Conservation (phyloP, 1,140 invertebrate species). For the Pomacea maculata region DNA sequence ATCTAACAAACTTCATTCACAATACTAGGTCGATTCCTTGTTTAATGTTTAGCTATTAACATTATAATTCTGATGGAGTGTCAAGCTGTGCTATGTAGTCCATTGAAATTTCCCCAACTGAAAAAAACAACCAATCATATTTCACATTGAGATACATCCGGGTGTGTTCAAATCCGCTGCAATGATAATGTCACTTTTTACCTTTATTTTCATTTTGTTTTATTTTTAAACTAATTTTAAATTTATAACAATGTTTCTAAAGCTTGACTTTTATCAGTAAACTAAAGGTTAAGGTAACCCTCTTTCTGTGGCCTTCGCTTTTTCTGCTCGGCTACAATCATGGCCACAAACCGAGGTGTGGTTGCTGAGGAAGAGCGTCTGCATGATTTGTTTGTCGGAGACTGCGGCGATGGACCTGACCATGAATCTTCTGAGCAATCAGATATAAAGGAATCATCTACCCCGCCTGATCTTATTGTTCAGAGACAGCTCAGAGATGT, state of each 20-base stretch:
- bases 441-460: neutral
- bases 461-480: constrained; percentile 4
- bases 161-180: neutral
- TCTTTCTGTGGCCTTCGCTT: neutral
- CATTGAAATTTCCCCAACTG: constrained; percentile 21
- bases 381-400: neutral
- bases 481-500: constrained; percentile 13
- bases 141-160: constrained; percentile 1
- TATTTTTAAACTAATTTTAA: neutral
- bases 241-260: neutral
- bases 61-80: too few relatives aligned
- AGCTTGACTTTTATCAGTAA: neutral
- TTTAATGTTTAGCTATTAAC: too few relatives aligned
- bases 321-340: neutral
- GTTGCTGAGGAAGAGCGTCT: neutral
- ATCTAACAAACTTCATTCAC: too few relatives aligned
- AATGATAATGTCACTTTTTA: neutral
- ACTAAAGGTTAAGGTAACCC: neutral
- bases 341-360: neutral
- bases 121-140: constrained; percentile 2
- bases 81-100: neutral
- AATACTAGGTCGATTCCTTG: too few relatives aligned
- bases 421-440: neutral
- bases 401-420: neutral
- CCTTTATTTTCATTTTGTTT: neutral